Percentiles rank a stretch among this genome's conserved stretches.
These are phyloP conservation scores for Mythimna ferrago DNA, from an alignment of 2,888 invertebrate species.

Conservation along the genomic window DNA sequence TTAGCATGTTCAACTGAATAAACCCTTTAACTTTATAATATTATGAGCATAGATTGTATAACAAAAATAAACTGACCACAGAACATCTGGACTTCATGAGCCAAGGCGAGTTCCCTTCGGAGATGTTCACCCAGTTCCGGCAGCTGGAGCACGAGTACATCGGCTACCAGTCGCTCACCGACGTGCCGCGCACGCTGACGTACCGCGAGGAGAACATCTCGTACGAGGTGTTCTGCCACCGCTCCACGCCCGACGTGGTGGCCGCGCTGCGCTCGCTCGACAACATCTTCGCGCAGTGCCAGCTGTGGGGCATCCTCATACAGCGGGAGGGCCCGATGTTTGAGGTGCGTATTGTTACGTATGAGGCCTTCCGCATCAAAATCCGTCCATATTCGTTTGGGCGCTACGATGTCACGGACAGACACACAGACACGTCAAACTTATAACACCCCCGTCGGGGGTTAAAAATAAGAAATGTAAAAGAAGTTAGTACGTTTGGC, in stretches of 20 bases:
- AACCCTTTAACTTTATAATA: too few relatives aligned
- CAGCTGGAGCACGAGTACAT: slow-evolving; percentile 98
- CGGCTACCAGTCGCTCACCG: slow-evolving; percentile 98
- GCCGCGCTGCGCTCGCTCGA: slow-evolving; percentile 92
- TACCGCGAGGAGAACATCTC: slow-evolving; percentile 92
- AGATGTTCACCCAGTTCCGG: slow-evolving; percentile 95
- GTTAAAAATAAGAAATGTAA: too few relatives aligned
- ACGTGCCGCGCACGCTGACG: slow-evolving; percentile 96
- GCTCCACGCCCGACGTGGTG: slow-evolving; percentile 94
- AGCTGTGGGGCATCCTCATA: slow-evolving; percentile 95
- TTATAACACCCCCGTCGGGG: too few relatives aligned
- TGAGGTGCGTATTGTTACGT: slow-evolving; percentile 87
- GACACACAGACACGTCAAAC: too few relatives aligned
- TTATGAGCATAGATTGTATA: neutral
- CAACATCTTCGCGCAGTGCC: slow-evolving; percentile 95
- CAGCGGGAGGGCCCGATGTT: slow-evolving; percentile 95
- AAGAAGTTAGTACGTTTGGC: too few relatives aligned
- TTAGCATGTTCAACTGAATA: too few relatives aligned
- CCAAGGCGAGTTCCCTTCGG: slow-evolving; percentile 93
- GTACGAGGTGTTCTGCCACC: slow-evolving; percentile 91
- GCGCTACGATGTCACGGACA: too few relatives aligned
- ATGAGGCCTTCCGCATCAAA: slow-evolving; percentile 91
- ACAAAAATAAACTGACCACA: slow-evolving; percentile 62
- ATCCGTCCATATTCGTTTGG: too few relatives aligned
- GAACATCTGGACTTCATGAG: slow-evolving; percentile 99